Conservation (phyloP, 2,888 invertebrate genomes). For the Teleogryllus oceanicus region DNA sequence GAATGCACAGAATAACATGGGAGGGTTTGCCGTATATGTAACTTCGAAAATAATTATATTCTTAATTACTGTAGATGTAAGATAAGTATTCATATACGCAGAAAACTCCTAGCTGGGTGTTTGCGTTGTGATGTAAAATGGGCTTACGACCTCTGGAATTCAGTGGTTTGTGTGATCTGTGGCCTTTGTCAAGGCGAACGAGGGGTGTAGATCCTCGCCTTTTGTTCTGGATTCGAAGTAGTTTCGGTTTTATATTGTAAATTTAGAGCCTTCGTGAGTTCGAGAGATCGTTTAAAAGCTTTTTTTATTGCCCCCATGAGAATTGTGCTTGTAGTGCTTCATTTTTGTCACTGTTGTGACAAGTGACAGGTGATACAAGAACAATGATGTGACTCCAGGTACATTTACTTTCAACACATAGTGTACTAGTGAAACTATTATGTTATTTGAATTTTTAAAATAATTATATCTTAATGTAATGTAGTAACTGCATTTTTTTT, state of each 20-base stretch:
- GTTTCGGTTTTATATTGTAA: not conserved
- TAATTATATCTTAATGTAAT: not conserved
- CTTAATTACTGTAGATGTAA: too few species aligned
- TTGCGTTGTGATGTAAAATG: too few species aligned
- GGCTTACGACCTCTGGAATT: too few species aligned
- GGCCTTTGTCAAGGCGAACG: not conserved
- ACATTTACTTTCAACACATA: not conserved
- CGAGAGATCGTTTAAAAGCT: not conserved
- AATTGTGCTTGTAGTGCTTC: conserved; percentile 9
- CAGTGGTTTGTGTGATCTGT: too few species aligned
- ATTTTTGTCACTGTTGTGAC: conserved; percentile 18
- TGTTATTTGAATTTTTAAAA: not conserved
- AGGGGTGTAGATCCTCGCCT: not conserved
- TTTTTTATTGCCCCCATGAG: not conserved
- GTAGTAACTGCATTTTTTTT: not conserved
- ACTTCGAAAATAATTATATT: not conserved
- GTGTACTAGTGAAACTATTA: not conserved
- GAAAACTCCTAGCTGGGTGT: too few species aligned
- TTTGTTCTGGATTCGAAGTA: not conserved
- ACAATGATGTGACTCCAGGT: conserved; percentile 18
- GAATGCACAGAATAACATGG: not conserved
- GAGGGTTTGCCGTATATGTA: not conserved
- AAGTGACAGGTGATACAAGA: conserved; percentile 18
- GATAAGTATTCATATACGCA: too few species aligned
- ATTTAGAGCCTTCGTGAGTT: not conserved